Base-by-base conservation (phyloP, 2,113 vertebrate genomes). In the Todiramphus saurophagus region DNA sequence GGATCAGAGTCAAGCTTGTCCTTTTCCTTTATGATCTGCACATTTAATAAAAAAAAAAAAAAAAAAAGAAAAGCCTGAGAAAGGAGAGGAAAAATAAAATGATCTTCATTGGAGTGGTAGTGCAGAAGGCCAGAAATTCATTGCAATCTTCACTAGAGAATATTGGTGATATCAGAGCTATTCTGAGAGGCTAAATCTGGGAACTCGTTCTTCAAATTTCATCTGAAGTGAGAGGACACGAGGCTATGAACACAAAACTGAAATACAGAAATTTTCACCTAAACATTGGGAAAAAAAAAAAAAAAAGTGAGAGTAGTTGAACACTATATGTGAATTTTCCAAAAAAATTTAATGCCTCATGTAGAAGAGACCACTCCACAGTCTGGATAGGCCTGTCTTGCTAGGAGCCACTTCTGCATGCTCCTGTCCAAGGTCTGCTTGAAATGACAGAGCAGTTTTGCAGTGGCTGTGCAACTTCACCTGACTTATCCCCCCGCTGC, bases 401-500 rank as follows among this genome's bases (percentile, higher is more conserved):
- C 24, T 63, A 25, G 63, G 6, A 87, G 11, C 17, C 4, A 2
- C 13, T 53, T 93, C 18, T 64, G 16, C 6, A 21, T 6, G 1
- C 3, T 50, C 31, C 53, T 1, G 0, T 64, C 27, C 33, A 50
- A 78, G 28, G 24, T 39, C 39, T 14, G 3, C n/a, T 55, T 82
- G 60, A 89, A 78, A 64, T 20, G 15, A 43, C 11, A 39, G 13
- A 50, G 17, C 10, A 3, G 3, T 72, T 83, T 91, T 50, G 5
- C 9, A 27, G 4, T 44, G n/a, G 6, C 6, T 46, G 21, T 86
- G n/a, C 17, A 78, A 4, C 16, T 43, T 37, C 35, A 27, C 11
- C 16, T 33, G 35, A 12, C 13, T 39, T 39, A 16, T 27, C 5
- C 9, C 3, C 7, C 4, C 5, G 2, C 13, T 4, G 7, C 16